Evolutionary conservation across 2,113 vertebrate species (phyloP), one percentile per base, ranked within the genome.

Genomic region (Prionailurus viverrinus): DNA sequence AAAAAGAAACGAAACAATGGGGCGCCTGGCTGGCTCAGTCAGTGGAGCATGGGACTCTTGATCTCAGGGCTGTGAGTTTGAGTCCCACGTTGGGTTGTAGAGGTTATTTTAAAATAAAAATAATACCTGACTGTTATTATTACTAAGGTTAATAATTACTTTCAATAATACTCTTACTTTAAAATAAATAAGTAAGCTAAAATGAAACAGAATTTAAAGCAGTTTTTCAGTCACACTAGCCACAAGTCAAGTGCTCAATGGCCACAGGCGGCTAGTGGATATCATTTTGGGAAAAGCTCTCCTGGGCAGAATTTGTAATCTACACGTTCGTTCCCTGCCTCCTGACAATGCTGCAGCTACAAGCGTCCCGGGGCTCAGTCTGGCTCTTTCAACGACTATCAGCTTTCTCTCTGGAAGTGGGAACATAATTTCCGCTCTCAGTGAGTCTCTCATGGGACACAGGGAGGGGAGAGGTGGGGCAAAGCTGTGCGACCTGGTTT

Each of bases 391-490:
- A 29, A 48, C 79, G 76, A 68, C 78, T 69, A 41, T 66, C 55
- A 96, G 68, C 82, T 93, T 91, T 88, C 73, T 87, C 83, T 93
- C 61, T 69, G 68, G 39, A 93, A 96, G 45, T 66, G 29, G 73
- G 58, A 81, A 58, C 1, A 2, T 85, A 27, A 76, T 92, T 94
- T 95, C 71, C 73, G 39, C 88, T 85, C 51, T 68, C 13, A 81
- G 73, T 31, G 76, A 53, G 58, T 85, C 66, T 94, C 81, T 84
- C 69, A 27, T 2, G 6, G 87, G 78, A 68, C n/a, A n/a, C 1
- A n/a, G 13, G 39, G 71, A 76, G 11, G 4, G 63, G 27, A 69
- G 51, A 82, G n/a, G 16, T 63, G 11, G 23, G 48, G 65, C 45
- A 83, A 78, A 92, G 33, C 66, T 65, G 23, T 58, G 48, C 41